Conservation (phyloP, 2,113 vertebrate genomes). For the Nothocercus julius region DNA sequence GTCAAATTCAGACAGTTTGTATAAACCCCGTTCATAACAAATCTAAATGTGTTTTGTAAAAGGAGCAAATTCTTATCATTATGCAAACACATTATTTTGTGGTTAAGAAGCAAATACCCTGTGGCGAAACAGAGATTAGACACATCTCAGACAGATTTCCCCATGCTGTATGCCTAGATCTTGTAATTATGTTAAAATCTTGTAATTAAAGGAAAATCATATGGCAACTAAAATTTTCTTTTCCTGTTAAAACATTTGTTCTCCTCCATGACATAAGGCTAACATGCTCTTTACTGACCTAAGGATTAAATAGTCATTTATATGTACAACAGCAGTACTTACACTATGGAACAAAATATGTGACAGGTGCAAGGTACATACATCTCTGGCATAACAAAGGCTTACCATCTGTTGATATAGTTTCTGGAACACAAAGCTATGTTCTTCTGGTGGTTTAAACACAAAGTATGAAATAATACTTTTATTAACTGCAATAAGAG, state of each 20-base stretch:
- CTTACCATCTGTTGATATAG: constrained; percentile 16
- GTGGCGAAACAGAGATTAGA: background rate
- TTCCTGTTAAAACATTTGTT: constrained; percentile 23
- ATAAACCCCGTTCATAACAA: background rate
- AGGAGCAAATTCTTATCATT: background rate
- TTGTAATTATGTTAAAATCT: background rate
- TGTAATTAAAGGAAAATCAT: background rate
- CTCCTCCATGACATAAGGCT: background rate
- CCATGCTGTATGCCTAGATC: background rate
- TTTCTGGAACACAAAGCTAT: background rate
- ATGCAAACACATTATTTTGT: background rate
- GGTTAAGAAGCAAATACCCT: background rate
- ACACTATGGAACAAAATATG: background rate
- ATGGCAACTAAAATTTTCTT: background rate
- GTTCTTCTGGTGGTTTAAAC: background rate
- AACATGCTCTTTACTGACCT: background rate
- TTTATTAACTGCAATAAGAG: background rate
- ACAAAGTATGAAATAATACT: background rate
- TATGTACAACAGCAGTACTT: background rate
- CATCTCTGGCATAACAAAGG: background rate
- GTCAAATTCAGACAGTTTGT: background rate
- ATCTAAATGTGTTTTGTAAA: background rate
- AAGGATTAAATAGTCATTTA: background rate
- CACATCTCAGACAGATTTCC: background rate
- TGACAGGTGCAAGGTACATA: background rate